These are phyloP conservation scores for Danio aesculapii DNA, from an alignment of 2,797 vertebrate species.

Conservation along the genomic window DNA sequence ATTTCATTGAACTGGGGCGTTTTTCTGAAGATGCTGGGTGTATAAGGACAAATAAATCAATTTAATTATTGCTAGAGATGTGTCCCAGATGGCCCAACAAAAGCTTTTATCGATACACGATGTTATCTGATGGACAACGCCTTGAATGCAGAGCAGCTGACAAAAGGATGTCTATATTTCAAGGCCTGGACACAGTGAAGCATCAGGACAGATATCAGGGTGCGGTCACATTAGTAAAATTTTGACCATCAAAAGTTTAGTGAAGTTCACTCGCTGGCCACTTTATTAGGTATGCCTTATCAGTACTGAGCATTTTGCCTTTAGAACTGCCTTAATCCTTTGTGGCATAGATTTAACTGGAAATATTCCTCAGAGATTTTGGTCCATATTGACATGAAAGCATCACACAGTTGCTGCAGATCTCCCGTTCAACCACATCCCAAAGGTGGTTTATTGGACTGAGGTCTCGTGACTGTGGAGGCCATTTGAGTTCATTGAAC, in stretches of 20 bases:
- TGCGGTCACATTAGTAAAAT: background rate
- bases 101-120: conserved; percentile 52
- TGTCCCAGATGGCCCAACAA: conserved; percentile 51
- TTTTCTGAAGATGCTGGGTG: conserved; percentile 34
- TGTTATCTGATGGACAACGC: conserved; percentile 56
- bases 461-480: too few relatives aligned
- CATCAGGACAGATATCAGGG: background rate
- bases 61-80: conserved; percentile 58
- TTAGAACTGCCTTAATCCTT: too few relatives aligned
- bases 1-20: conserved; percentile 19
- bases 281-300: too few relatives aligned
- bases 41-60: conserved; percentile 54
- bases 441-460: too few relatives aligned
- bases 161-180: conserved; percentile 42
- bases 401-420: too few relatives aligned
- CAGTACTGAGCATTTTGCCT: too few relatives aligned
- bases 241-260: background rate
- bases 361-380: too few relatives aligned
- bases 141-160: conserved; percentile 40
- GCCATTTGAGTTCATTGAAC: too few relatives aligned
- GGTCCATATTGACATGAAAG: too few relatives aligned
- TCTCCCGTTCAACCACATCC: too few relatives aligned
- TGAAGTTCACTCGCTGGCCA: background rate
- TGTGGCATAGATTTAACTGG: too few relatives aligned
- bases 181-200: background rate